phyloP scores from a whole-genome alignment of 2,797 vertebrate species.

The Philypnodon macrostomus region DNA sequence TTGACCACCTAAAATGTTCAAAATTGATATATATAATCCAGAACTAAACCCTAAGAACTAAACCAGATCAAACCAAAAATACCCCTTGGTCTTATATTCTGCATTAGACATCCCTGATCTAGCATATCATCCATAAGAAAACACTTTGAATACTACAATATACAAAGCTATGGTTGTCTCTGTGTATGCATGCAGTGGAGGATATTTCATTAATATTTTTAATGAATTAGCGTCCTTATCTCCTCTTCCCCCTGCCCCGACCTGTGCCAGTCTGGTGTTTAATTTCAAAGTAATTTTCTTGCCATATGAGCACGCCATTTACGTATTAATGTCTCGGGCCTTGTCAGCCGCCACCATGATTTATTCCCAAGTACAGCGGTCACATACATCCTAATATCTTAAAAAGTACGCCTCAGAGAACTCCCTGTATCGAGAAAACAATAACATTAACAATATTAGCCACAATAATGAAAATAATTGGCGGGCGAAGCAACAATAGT shows the following conservation, averaged over 20 bases:
- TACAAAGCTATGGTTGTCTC: slow-evolving; percentile 61
- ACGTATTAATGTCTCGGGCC: slow-evolving; percentile 76
- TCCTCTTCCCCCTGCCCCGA: slow-evolving; percentile 67
- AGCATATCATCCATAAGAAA: slow-evolving; percentile 68
- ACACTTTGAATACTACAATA: slow-evolving; percentile 61
- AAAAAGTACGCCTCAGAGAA: slow-evolving; percentile 69
- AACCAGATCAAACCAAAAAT: too few relatives aligned
- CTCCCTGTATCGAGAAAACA: slow-evolving; percentile 70
- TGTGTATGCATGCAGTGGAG: slow-evolving; percentile 41
- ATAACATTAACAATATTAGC: slow-evolving; percentile 75
- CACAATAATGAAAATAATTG: slow-evolving; percentile 78
- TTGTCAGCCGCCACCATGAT: slow-evolving; percentile 62
- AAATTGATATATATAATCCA: too few relatives aligned
- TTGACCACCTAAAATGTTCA: too few relatives aligned
- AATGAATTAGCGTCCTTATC: slow-evolving; percentile 78
- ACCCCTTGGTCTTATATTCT: too few relatives aligned
- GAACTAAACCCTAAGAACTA: too few relatives aligned
- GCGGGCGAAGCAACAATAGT: slow-evolving; percentile 69
- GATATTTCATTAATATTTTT: slow-evolving; percentile 81
- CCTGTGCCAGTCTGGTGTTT: slow-evolving; percentile 75
- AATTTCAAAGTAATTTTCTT: slow-evolving; percentile 81
- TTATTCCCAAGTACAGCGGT: slow-evolving; percentile 61
- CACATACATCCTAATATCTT: slow-evolving; percentile 68
- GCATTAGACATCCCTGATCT: too few relatives aligned
- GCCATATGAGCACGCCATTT: slow-evolving; percentile 66